phyloP scores from a whole-genome alignment of 2,888 invertebrate species.

The Troglohyphantes excavatus region DNA sequence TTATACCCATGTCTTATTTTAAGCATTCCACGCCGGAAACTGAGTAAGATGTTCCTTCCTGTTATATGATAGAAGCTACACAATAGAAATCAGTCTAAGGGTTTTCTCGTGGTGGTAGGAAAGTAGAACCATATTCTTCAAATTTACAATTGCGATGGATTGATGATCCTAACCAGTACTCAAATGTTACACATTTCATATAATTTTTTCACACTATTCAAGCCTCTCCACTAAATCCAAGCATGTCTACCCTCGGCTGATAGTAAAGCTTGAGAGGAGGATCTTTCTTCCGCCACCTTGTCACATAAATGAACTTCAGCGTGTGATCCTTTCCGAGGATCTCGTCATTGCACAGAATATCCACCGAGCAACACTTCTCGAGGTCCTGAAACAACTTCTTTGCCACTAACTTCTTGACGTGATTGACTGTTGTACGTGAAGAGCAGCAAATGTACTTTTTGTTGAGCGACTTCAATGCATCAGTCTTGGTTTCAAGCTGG shows the following conservation, averaged over 20 bases:
- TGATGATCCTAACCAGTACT: background rate
- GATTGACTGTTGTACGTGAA: constrained; percentile 66
- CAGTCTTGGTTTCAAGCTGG: constrained; percentile 64
- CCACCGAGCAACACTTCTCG: constrained; percentile 64
- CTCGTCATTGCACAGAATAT: constrained; percentile 73
- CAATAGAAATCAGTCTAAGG: too few relatives aligned
- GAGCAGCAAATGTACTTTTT: constrained; percentile 72
- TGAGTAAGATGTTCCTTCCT: too few relatives aligned
- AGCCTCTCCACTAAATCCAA: constrained; percentile 27
- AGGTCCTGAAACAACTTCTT: constrained; percentile 67
- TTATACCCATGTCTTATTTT: too few relatives aligned
- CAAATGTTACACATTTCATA: background rate
- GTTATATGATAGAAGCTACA: too few relatives aligned
- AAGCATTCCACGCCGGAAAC: too few relatives aligned
- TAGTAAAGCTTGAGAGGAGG: constrained; percentile 72
- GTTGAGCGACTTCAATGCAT: constrained; percentile 39
- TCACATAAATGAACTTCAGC: constrained; percentile 71
- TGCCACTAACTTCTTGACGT: constrained; percentile 68
- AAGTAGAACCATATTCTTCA: too few relatives aligned
- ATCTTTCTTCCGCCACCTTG: constrained; percentile 71
- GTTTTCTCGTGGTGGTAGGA: too few relatives aligned
- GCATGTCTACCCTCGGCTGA: constrained; percentile 60
- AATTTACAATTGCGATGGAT: too few relatives aligned
- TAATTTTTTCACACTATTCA: background rate
- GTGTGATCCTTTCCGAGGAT: constrained; percentile 73